Percentiles rank a stretch among this genome's conserved stretches.
Evolutionary conservation across 2,888 invertebrate genomes (phyloP).

Genomic region (Brachycybe producta): DNA sequence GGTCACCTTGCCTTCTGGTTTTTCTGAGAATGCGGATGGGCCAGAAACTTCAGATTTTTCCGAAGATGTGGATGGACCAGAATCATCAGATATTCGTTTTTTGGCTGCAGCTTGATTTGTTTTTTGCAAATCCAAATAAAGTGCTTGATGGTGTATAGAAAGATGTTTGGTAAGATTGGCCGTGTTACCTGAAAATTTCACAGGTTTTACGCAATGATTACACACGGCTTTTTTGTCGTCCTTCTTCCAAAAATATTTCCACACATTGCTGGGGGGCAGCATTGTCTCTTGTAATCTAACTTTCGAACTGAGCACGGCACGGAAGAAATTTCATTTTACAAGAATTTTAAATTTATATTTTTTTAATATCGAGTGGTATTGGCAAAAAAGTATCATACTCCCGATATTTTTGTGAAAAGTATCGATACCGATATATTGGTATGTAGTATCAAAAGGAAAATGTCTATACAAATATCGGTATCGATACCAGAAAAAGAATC

Average conservation of each 20-base stretch:
- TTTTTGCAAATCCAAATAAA: neutral
- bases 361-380: too few relatives aligned
- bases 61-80: neutral
- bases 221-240: neutral
- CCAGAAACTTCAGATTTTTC: neutral
- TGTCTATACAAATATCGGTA: too few relatives aligned
- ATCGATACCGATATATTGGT: too few relatives aligned
- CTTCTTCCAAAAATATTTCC: neutral
- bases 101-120: too few relatives aligned
- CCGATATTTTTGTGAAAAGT: too few relatives aligned
- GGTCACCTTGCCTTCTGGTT: neutral
- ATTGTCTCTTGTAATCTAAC: too few relatives aligned
- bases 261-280: neutral
- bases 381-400: too few relatives aligned
- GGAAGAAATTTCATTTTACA: too few relatives aligned
- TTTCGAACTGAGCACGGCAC: too few relatives aligned
- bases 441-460: too few relatives aligned
- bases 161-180: neutral
- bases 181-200: neutral
- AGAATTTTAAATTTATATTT: too few relatives aligned
- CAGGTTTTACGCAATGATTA: neutral
- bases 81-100: neutral
- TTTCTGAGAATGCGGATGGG: neutral
- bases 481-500: too few relatives aligned
- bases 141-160: neutral